Conservation (phyloP, 2,888 invertebrate genomes). For the Fabriciana adippe region DNA sequence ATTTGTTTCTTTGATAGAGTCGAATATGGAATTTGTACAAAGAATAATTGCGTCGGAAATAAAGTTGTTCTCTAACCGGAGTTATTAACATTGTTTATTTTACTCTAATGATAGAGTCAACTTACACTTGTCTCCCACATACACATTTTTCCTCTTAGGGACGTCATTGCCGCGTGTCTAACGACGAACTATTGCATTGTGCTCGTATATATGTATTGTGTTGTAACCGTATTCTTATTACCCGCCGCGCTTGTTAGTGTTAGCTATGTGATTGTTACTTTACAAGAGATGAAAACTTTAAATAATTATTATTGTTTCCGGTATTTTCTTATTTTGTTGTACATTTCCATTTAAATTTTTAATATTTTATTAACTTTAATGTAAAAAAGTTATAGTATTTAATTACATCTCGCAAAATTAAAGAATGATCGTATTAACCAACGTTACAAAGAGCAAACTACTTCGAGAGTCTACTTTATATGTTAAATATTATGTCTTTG, state of each 20-base stretch:
- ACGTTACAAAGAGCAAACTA: no score
- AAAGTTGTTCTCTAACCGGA: constrained; percentile 16
- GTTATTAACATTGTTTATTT: constrained; percentile 11
- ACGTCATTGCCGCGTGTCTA: constrained; percentile 4
- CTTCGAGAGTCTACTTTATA: no score
- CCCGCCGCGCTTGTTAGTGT: neutral
- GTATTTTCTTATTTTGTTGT: no score
- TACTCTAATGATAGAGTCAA: constrained; percentile 1
- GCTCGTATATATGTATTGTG: neutral
- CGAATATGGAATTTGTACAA: constrained; percentile 22
- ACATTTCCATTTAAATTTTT: no score
- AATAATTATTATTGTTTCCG: neutral
- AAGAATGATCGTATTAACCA: no score
- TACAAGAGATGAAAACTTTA: neutral
- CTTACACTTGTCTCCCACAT: neutral
- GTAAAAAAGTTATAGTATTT: no score
- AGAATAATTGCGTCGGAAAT: constrained; percentile 38
- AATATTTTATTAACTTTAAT: no score
- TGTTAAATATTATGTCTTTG: no score
- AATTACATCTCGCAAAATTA: no score
- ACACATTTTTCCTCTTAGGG: constrained; percentile 22
- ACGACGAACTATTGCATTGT: constrained; percentile 3
- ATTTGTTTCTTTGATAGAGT: constrained; percentile 26
- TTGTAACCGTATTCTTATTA: constrained; percentile 1
- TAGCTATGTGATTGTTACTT: neutral